phyloP scores from a whole-genome alignment of 2,888 invertebrate genomes.

The Xylota segnis region DNA sequence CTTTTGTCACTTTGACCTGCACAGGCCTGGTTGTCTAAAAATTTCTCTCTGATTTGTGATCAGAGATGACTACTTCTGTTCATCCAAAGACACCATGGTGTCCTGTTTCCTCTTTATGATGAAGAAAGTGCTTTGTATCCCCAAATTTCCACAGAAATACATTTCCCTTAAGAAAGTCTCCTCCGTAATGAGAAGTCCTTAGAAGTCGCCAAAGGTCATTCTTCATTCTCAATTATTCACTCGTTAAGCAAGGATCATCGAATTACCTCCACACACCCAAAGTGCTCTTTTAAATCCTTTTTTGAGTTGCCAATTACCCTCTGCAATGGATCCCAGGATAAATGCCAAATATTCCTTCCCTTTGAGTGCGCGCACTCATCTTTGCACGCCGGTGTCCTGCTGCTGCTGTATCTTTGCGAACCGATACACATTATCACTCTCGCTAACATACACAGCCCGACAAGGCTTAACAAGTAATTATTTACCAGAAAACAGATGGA shows the following conservation, averaged over 20 bases:
- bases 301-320: constrained; percentile 31
- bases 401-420: neutral
- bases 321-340: constrained; percentile 28
- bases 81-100: too few relatives aligned
- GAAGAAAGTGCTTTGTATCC: too few relatives aligned
- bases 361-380: constrained; percentile 28
- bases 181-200: too few relatives aligned
- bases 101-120: too few relatives aligned
- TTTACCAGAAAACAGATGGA: constrained; percentile 75
- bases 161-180: too few relatives aligned
- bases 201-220: neutral
- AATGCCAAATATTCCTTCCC: constrained; percentile 48
- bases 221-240: constrained; percentile 60
- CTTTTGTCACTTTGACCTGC: too few relatives aligned
- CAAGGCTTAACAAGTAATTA: constrained; percentile 68
- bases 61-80: too few relatives aligned
- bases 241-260: constrained; percentile 52
- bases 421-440: constrained; percentile 36
- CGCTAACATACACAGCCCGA: constrained; percentile 15
- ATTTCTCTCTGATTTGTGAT: too few relatives aligned
- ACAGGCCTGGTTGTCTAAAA: too few relatives aligned
- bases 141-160: too few relatives aligned
- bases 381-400: too few relatives aligned
- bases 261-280: constrained; percentile 53
- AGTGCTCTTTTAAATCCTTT: constrained; percentile 22